Conservation (phyloP, 37 sponge, comb jelly and placozoan species). For the Lycopodina hypogea region DNA sequence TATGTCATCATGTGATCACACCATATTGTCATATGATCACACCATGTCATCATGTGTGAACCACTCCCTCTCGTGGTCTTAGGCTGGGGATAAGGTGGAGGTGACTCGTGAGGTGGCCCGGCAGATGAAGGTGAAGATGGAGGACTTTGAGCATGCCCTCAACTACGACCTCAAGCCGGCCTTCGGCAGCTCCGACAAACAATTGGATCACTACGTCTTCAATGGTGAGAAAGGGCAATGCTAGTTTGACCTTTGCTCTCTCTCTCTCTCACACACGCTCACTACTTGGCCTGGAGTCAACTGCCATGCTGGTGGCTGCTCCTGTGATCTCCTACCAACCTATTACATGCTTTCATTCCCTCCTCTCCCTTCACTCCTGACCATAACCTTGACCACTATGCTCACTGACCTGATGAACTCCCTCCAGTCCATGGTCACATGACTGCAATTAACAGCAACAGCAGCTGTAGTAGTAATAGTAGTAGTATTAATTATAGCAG, state of each 20-base stretch:
- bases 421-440: too few species aligned
- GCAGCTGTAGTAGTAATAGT: too few species aligned
- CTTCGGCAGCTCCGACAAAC: constrained; percentile 83
- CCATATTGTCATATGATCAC: too few species aligned
- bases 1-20: too few species aligned
- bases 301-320: neutral
- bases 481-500: too few species aligned
- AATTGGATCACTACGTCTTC: constrained; percentile 65
- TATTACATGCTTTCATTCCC: neutral
- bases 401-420: too few species aligned
- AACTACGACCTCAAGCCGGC: constrained; percentile 90
- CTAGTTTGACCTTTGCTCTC: neutral
- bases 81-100: constrained; percentile 72
- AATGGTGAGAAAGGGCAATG: constrained; percentile 76
- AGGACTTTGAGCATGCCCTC: constrained; percentile 89
- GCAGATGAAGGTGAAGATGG: constrained; percentile 63
- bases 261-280: neutral
- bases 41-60: too few species aligned
- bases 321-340: neutral
- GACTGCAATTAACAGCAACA: too few species aligned
- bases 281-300: neutral
- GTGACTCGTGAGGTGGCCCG: constrained; percentile 77
- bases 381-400: too few species aligned
- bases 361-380: neutral
- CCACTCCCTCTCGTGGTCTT: too few species aligned